Base-by-base conservation (phyloP, 2,113 vertebrate species). In the Motacilla alba region DNA sequence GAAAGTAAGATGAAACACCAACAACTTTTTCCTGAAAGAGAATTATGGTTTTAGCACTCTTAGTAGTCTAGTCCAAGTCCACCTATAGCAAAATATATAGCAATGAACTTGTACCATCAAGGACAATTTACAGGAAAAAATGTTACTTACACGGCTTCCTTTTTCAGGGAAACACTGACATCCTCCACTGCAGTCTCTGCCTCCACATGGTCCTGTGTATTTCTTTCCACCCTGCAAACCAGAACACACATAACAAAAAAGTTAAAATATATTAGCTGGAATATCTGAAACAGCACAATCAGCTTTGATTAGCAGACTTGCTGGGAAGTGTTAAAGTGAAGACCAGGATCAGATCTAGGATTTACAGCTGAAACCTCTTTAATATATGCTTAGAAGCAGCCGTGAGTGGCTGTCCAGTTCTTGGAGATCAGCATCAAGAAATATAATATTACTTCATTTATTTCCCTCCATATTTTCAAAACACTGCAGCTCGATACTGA, bases 111-210 rank as follows among this genome's bases (percentile, higher is more conserved):
- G 41, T 64, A 77, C 18, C 62, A 94, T 46, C 41, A 75, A 43
- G 69, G 87, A 67, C 2, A 12, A 82, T 69, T 55, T 56, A 60
- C 10, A 85, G 37, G 47, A 92, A 66, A 46, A 46, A 39, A 3
- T 21, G 6, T 55, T 94, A 99, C 99, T 99, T 97, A 99, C 99
- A 82, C 99, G 98, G 31, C 97, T 98, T 86, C 99, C 99, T 97
- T 99, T 99, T 97, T 99, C 99, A 19, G 99, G 99, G 95, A 98
- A 99, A 96, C 99, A 99, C 92, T 99, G 96, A 89, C 99, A 99
- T 31, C 99, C 98, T 27, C 98, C 98, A 20, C 99, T 99, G 97
- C 99, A 99, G 98, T 99, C 99, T 98, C 99, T 98, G 76, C 99
- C 99, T 92, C 98, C 99, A 81, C 99, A 99, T 10, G 99, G 98